A percentile compares a stretch with the other conserved stretches of the same genome.
These are phyloP conservation scores for Brachionus sp. DNA, from an alignment of 1,140 invertebrate genomes.

Conservation along the genomic window DNA sequence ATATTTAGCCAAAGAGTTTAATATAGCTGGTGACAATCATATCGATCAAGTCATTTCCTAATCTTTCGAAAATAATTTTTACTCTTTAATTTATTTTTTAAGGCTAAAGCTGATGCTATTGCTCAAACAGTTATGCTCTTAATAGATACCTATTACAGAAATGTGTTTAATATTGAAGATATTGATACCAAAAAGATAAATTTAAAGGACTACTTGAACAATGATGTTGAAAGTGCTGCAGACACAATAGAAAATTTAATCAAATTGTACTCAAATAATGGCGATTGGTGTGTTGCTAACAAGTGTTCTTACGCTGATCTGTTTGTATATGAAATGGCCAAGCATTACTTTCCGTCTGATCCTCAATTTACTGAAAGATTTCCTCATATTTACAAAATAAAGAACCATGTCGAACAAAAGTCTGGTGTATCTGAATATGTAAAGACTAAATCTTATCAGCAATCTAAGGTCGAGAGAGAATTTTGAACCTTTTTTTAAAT, in stretches of 20 bases:
- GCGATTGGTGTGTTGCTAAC: slow-evolving; percentile 21
- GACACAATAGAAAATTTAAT: slow-evolving; percentile 41
- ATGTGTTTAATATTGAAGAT: slow-evolving; percentile 37
- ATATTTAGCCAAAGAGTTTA: slow-evolving; percentile 43
- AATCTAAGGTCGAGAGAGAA: slow-evolving; percentile 23
- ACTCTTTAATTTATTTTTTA: background rate
- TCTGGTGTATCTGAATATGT: slow-evolving; percentile 22
- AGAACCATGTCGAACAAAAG: background rate
- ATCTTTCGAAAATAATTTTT: background rate
- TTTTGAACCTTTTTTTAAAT: slow-evolving; percentile 5
- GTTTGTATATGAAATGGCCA: slow-evolving; percentile 41
- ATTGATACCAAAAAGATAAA: slow-evolving; percentile 26
- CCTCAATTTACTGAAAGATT: slow-evolving; percentile 26
- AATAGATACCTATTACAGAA: slow-evolving; percentile 28
- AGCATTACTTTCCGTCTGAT: slow-evolving; percentile 36
- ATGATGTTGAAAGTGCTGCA: slow-evolving; percentile 27
- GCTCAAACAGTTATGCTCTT: slow-evolving; percentile 30
- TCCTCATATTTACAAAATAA: slow-evolving; percentile 32
- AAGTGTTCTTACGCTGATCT: slow-evolving; percentile 34
- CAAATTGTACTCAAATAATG: slow-evolving; percentile 15
- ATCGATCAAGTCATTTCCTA: background rate
- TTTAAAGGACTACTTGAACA: slow-evolving; percentile 24
- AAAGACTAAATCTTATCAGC: background rate
- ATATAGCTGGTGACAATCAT: slow-evolving; percentile 19
- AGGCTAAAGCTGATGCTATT: slow-evolving; percentile 42